Evolutionary conservation across 2,113 vertebrate genomes (phyloP).

Genomic region (Sorex fumeus): DNA sequence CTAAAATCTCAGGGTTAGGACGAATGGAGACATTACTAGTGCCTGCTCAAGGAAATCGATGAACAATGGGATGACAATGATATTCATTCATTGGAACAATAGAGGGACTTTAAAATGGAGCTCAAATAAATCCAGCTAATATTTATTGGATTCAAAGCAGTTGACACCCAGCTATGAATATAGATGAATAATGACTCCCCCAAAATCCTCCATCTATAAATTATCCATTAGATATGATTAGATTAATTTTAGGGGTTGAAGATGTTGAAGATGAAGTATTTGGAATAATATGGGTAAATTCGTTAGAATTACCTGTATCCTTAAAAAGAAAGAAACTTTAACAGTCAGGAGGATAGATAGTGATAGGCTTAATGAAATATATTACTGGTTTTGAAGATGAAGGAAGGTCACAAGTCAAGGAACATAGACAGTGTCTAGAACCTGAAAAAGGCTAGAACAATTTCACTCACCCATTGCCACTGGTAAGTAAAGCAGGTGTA

Average conservation of each 20-base stretch:
- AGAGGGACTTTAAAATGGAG: conserved; percentile 37
- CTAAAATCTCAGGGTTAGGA: too few relatives aligned
- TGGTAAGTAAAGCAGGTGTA: not conserved
- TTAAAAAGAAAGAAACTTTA: not conserved
- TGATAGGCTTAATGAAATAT: not conserved
- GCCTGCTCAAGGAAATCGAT: too few relatives aligned
- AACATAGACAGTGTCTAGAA: not conserved
- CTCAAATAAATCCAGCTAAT: conserved; percentile 3
- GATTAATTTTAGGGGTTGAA: not conserved
- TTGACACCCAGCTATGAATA: not conserved
- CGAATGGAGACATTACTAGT: too few relatives aligned
- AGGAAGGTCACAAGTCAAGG: not conserved
- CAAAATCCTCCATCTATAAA: not conserved
- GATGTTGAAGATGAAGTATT: too few relatives aligned
- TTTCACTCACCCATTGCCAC: not conserved
- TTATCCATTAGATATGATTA: not conserved
- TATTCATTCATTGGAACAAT: too few relatives aligned
- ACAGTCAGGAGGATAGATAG: not conserved
- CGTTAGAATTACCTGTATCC: not conserved
- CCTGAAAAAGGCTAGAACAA: not conserved
- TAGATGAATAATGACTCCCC: too few relatives aligned
- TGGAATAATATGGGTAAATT: not conserved
- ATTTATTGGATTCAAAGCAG: not conserved
- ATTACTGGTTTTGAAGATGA: not conserved
- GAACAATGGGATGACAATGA: too few relatives aligned